Base-by-base conservation (phyloP, 2,797 vertebrate genomes). In the Epinephelus awoara region DNA sequence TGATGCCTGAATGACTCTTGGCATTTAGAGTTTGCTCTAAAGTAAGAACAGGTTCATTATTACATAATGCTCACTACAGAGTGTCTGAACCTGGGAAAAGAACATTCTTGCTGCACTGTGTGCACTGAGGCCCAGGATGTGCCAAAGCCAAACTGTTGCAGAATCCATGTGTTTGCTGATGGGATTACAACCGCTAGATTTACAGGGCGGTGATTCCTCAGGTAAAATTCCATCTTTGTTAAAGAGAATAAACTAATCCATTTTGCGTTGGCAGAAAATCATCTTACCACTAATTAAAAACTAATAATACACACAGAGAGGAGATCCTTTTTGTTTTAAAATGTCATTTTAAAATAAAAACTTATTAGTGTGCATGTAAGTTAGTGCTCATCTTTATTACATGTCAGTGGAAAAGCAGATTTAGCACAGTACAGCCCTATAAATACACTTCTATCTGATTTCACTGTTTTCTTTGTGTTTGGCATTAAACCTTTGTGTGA, bases 1-100 rank as follows among this genome's bases (percentile, higher is more conserved):
- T 13, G 27, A 67, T 15, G 13, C 68, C 70, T 79, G 71, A 87
- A 59, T 77, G 74, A 77, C 55, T 88, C 57, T 57, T 79, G 72
- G 63, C 80, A 4, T 74, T 46, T 61, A 73, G 8, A 34, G 58
- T 42, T 79, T 18, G 47, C 52, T 61, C 67, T 57, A 23, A 58
- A 82, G 40, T 50, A 68, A 72, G 58, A 69, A 62, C 46, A 47
- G 65, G 64, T 56, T 81, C 62, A 67, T 87, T 72, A 63, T 85
- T 79, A 50, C 42, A 75, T 76, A 77, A 88, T 21, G 51, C 52
- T 42, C 63, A 57, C 65, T 62, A 19, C 18, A 59, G 67, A 25
- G 11, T 2, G 72, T 42, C 34, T 71, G 68, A 65, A 72, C 61
- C 70, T 67, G 63, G 77, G 77, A 87, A 85, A 72, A 67, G 56